These are phyloP conservation scores for Vesta saturnalis DNA, from an alignment of 2,888 invertebrate species.

Conservation along the genomic window DNA sequence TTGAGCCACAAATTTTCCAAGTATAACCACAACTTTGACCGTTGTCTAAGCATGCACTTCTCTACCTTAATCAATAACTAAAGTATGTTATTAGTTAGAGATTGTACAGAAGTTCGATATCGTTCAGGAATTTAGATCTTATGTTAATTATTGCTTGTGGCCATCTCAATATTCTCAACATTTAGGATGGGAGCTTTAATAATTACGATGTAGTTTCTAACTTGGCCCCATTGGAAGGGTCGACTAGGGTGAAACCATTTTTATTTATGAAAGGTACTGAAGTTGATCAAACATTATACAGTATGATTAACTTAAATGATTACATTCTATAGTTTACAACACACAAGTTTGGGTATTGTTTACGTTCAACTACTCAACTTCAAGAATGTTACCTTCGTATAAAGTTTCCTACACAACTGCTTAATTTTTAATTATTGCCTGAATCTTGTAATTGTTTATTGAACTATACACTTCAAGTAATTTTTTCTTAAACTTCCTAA, in stretches of 20 bases:
- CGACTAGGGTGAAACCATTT: conserved; percentile 36
- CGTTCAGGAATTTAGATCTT: conserved; percentile 54
- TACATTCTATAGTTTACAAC: conserved; percentile 6
- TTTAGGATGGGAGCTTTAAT: conserved; percentile 51
- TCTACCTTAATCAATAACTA: conserved; percentile 40
- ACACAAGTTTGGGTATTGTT: not conserved
- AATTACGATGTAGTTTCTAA: conserved; percentile 56
- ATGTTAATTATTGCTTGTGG: conserved; percentile 60
- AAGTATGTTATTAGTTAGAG: conserved; percentile 47
- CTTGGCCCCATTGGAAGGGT: conserved; percentile 46
- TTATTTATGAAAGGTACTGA: conserved; percentile 35
- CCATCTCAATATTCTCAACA: conserved; percentile 60
- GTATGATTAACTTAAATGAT: not conserved
- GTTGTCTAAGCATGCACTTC: conserved; percentile 37
- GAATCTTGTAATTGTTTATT: too few species aligned
- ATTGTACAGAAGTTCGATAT: conserved; percentile 47
- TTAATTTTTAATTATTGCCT: too few species aligned
- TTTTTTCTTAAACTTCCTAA: too few species aligned
- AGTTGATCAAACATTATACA: conserved; percentile 26
- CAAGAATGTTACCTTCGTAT: not conserved
- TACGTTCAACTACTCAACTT: not conserved
- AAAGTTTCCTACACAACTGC: too few species aligned
- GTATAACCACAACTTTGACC: conserved; percentile 33
- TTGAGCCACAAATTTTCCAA: conserved; percentile 34
- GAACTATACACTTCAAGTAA: too few species aligned